Conservation (phyloP, 2,888 invertebrate species). For the Rambutsinella grinnellia region DNA sequence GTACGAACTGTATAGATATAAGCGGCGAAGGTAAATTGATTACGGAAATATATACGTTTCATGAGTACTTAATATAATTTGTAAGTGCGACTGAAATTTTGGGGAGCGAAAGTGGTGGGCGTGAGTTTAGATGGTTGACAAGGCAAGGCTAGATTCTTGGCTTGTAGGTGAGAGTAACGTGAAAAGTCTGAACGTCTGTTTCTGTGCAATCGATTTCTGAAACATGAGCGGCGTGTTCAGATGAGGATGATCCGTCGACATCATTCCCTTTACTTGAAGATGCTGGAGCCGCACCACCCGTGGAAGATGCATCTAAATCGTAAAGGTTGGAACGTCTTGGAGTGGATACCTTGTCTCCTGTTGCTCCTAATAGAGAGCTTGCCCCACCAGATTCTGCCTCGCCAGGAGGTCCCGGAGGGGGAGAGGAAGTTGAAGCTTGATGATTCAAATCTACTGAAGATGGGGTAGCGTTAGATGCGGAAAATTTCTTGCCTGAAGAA, state of each 20-base stretch:
- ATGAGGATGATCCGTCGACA: conserved; percentile 23
- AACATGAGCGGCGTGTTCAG: conserved; percentile 56
- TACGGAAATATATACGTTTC: no score
- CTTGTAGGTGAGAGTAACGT: conserved; percentile 72
- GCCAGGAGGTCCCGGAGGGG: conserved; percentile 17
- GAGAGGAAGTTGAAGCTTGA: background rate
- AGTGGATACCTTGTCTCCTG: conserved; percentile 30
- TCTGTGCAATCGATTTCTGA: conserved; percentile 71
- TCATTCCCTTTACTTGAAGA: background rate
- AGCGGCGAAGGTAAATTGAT: no score
- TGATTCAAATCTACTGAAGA: conserved; percentile 17
- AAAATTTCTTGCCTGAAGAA: conserved; percentile 7
- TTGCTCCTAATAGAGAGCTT: background rate
- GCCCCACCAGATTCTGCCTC: conserved; percentile 17
- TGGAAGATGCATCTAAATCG: conserved; percentile 18
- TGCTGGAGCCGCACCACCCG: background rate
- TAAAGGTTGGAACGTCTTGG: conserved; percentile 32
- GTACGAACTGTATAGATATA: no score
- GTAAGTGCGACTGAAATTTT: no score
- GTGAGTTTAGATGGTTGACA: no score
- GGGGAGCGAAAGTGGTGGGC: no score
- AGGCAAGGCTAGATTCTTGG: conserved; percentile 71
- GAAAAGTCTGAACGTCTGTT: conserved; percentile 72
- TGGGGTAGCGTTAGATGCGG: conserved; percentile 17
- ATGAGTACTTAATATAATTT: no score